A percentile compares a stretch with the other conserved stretches of the same genome.
Conservation (phyloP, 2,113 vertebrate genomes). For the Perca fluviatilis region DNA sequence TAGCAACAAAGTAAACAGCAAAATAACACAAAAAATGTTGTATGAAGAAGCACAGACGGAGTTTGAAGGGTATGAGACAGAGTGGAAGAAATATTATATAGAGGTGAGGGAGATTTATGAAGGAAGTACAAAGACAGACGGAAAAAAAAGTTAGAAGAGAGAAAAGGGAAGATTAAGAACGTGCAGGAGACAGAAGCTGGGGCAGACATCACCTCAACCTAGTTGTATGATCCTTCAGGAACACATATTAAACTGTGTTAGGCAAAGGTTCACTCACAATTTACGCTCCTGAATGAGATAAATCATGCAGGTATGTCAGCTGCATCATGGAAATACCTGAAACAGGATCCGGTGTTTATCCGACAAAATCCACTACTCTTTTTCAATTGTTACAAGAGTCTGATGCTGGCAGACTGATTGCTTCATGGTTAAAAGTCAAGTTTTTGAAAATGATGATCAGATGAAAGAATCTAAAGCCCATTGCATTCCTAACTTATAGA, state of each 20-base stretch:
- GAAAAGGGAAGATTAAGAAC: constrained; percentile 19
- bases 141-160: constrained; percentile 12
- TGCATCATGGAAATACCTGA: constrained; percentile 41
- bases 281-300: constrained; percentile 26
- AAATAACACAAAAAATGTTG: constrained; percentile 17
- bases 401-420: neutral
- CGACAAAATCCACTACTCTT: constrained; percentile 15
- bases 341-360: constrained; percentile 25
- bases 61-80: constrained; percentile 5
- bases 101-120: constrained; percentile 28
- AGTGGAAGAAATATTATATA: neutral
- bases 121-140: neutral
- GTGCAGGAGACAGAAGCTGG: constrained; percentile 11
- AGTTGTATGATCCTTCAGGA: constrained; percentile 29
- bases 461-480: neutral
- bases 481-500: neutral
- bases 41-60: neutral
- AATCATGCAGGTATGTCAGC: constrained; percentile 22
- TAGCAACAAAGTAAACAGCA: constrained; percentile 40
- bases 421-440: neutral
- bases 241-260: constrained; percentile 38
- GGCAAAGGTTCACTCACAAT: constrained; percentile 6
- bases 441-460: neutral
- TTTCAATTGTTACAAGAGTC: constrained; percentile 5
- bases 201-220: constrained; percentile 25